phyloP scores from a whole-genome alignment of 2,113 vertebrate genomes.

The Sinocyclocheilus maitianheensis region DNA sequence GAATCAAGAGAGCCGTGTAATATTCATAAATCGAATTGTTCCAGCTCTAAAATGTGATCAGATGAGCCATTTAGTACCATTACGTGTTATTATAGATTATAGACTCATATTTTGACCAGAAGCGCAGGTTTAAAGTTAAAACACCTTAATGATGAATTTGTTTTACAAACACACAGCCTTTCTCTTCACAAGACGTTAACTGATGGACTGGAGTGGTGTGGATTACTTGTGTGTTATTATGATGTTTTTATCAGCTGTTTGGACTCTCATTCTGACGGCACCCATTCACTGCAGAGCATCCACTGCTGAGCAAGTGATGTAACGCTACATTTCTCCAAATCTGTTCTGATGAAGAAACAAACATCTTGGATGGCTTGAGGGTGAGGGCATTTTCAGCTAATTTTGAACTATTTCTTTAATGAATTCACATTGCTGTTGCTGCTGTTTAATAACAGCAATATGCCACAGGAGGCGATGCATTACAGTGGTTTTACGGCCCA shows the following conservation, averaged over 20 bases:
- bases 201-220: neutral
- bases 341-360: neutral
- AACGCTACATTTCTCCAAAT: too few species aligned
- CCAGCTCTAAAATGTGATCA: neutral
- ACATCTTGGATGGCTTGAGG: neutral
- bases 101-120: too few species aligned
- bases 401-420: neutral
- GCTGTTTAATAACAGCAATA: neutral
- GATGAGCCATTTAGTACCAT: too few species aligned
- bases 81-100: too few species aligned
- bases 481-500: neutral
- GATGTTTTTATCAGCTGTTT: too few species aligned
- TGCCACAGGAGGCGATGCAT: neutral
- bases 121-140: too few species aligned
- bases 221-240: neutral
- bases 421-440: conserved; percentile 2
- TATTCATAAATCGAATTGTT: neutral
- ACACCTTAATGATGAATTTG: too few species aligned
- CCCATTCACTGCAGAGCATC: too few species aligned
- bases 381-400: neutral
- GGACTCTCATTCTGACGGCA: too few species aligned
- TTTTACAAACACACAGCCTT: too few species aligned
- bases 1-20: neutral
- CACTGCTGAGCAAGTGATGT: too few species aligned
- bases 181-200: neutral